These are phyloP conservation scores for Dinoponera quadriceps DNA, from an alignment of 1,140 invertebrate genomes.

Conservation along the genomic window DNA sequence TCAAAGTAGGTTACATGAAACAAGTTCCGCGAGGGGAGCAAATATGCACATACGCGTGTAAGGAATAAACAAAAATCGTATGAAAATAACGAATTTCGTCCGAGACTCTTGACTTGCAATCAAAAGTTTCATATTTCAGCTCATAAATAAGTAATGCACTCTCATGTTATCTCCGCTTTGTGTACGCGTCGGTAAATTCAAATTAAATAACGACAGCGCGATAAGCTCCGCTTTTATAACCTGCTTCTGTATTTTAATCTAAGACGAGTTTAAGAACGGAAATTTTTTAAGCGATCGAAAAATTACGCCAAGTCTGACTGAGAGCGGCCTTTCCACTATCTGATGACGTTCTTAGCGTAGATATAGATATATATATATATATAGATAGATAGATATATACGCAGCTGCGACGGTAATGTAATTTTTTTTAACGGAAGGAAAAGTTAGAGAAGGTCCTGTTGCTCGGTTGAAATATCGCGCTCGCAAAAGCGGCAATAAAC, in stretches of 20 bases:
- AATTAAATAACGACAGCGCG: not conserved
- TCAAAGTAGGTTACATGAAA: slow-evolving; percentile 40
- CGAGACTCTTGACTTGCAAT: slow-evolving; percentile 13
- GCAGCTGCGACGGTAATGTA: not conserved
- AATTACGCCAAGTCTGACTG: not conserved
- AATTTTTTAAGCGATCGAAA: not conserved
- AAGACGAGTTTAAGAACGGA: not conserved
- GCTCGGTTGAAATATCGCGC: slow-evolving; percentile 25
- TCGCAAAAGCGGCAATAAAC: slow-evolving; percentile 29
- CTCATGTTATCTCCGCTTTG: not conserved
- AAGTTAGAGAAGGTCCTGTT: slow-evolving; percentile 14
- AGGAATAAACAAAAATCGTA: slow-evolving; percentile 42
- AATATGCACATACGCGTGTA: slow-evolving; percentile 12
- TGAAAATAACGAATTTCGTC: slow-evolving; percentile 32
- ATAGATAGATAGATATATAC: not conserved
- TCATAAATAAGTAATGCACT: slow-evolving; percentile 4
- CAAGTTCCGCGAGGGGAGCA: slow-evolving; percentile 32
- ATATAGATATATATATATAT: not conserved
- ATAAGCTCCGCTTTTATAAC: not conserved
- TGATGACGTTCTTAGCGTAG: not conserved
- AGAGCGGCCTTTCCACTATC: not conserved
- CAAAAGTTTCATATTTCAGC: slow-evolving; percentile 23
- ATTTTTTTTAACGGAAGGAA: slow-evolving; percentile 21
- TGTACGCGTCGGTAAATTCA: not conserved
- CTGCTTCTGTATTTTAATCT: not conserved